These are phyloP conservation scores for Pyrgus malvae DNA, from an alignment of 2,888 invertebrate species.

Conservation along the genomic window DNA sequence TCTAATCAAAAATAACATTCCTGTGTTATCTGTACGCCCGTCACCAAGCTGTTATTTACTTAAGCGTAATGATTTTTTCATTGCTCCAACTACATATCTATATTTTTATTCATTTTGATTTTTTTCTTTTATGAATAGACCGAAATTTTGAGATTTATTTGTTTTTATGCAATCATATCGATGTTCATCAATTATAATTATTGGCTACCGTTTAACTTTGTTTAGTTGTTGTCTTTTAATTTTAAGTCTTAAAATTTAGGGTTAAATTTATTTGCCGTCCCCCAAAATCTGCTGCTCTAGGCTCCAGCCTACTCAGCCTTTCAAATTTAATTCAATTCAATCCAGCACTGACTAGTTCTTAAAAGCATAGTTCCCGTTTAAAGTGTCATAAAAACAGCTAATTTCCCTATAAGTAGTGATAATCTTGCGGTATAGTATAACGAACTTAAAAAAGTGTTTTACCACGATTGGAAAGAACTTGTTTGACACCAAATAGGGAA, in stretches of 20 bases:
- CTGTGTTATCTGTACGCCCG: conserved; percentile 63
- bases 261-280: no score
- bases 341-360: no score
- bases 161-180: not conserved
- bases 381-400: not conserved
- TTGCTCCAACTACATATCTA: conserved; percentile 28
- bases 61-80: conserved; percentile 41
- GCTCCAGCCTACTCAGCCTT: no score
- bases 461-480: conserved; percentile 49
- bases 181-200: no score
- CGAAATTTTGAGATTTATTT: not conserved
- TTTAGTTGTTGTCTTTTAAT: no score
- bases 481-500: conserved; percentile 51
- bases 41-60: conserved; percentile 59
- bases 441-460: conserved; percentile 48
- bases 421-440: conserved; percentile 51
- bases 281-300: no score
- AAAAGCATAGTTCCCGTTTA: no score
- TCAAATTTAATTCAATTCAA: no score
- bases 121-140: no score
- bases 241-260: no score
- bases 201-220: no score
- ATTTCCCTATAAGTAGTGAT: not conserved
- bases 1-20: conserved; percentile 76
- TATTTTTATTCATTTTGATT: conserved; percentile 34